Evolutionary conservation across 64 coral and sea anemone species (phyloP).

Genomic region (Acropora yongei): DNA sequence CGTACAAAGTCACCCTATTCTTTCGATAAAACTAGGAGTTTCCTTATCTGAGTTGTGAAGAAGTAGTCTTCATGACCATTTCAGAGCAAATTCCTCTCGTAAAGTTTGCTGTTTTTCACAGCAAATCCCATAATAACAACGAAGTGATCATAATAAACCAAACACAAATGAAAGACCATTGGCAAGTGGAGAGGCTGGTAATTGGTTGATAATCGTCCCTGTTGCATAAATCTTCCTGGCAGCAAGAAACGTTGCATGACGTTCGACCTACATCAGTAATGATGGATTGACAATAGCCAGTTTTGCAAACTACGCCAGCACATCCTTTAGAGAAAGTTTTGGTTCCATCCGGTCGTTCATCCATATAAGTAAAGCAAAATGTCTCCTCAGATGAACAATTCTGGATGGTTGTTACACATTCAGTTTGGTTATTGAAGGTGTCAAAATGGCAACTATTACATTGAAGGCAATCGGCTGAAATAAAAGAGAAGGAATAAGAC

Average conservation of each 20-base stretch:
- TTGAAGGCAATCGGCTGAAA: slow-evolving; percentile 3
- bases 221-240: slow-evolving; percentile 45
- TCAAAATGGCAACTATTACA: neutral
- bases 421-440: neutral
- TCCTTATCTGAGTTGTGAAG: too few relatives aligned
- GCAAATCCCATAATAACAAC: neutral
- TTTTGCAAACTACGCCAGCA: neutral
- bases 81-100: neutral
- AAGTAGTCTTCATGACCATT: neutral
- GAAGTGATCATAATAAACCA: neutral
- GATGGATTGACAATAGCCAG: neutral
- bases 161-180: neutral
- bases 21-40: too few relatives aligned
- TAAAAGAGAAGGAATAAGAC: neutral
- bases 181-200: neutral
- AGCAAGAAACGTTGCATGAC: slow-evolving; percentile 19
- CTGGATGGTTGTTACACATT: neutral
- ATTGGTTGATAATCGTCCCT: neutral
- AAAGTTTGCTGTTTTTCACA: neutral
- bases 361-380: neutral
- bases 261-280: neutral
- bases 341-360: neutral
- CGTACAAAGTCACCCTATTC: too few relatives aligned
- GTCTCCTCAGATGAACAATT: neutral
- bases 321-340: neutral